Evolutionary conservation across 2,113 vertebrate species (phyloP).

Genomic region (Bombycilla garrulus): DNA sequence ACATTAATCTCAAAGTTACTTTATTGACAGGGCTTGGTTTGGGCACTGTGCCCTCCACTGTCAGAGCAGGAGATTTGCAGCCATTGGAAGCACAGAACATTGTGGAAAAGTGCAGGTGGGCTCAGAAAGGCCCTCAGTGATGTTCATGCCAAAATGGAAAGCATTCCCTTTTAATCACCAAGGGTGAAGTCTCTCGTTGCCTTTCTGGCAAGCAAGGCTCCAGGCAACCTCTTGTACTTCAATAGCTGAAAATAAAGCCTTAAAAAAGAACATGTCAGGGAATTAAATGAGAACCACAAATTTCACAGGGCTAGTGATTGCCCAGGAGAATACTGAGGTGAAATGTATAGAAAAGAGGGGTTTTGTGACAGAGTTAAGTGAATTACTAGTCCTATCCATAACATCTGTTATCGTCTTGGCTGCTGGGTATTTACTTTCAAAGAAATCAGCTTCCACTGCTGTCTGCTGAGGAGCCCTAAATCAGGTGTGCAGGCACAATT

Average conservation of each 20-base stretch:
- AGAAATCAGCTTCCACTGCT: conserved; percentile 4
- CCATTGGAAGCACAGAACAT: rapidly evolving
- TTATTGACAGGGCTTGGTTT: neutral
- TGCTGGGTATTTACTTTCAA: conserved; percentile 31
- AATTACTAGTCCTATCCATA: neutral
- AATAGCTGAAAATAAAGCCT: conserved; percentile 37
- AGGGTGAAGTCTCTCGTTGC: neutral
- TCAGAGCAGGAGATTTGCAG: neutral
- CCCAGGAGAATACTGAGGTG: conserved; percentile 21
- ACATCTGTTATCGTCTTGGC: neutral
- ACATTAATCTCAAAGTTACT: neutral
- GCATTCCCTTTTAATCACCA: neutral
- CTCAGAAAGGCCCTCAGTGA: neutral
- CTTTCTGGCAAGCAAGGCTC: conserved; percentile 7
- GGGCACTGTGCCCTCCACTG: rapidly evolving
- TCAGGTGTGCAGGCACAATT: conserved; percentile 1
- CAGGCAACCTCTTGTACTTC: conserved; percentile 42
- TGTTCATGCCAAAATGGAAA: neutral
- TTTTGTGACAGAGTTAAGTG: conserved; percentile 7
- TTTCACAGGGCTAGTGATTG: conserved; percentile 14
- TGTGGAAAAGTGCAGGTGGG: neutral
- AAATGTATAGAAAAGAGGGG: neutral
- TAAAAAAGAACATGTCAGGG: conserved; percentile 48
- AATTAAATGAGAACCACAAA: conserved; percentile 57
- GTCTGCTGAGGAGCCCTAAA: neutral